Evolutionary conservation across 1,140 invertebrate species (phyloP), one percentile per base, ranked within the genome.

Genomic region (Tribolium madens): DNA sequence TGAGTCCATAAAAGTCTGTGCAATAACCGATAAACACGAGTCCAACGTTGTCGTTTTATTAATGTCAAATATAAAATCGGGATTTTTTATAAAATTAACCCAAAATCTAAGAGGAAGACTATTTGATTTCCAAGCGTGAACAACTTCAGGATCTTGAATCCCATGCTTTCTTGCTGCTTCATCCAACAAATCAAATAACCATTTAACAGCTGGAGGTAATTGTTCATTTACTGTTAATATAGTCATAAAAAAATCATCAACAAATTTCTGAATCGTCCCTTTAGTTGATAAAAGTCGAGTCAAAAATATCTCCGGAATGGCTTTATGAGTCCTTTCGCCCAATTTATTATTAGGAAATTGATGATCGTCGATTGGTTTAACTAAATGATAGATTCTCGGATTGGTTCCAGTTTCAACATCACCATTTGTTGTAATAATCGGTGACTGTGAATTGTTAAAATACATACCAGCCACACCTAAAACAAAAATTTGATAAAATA

Each of bases 81-180:
- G 96, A 90, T 98, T 98, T 86, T 98, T 98, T 72, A 98, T 97
- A 80, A 98, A 95, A 87, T 98, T 98, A 10, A 98, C 95, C 97
- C 97, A 98, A 89, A 98, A 98, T 81, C 97, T 90, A 53, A 98
- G 88, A 42, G 96, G 96, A 84, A 97, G 90, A 88, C 96, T 91
- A 81, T 98, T 98, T 0, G 95, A 97, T 88, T 98, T 98, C 97
- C 97, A 98, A 1, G 96, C 95, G 85, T 98, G 96, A 0, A 97
- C 90, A 42, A 98, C 95, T 87, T 98, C 96, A 0, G 94, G 92
- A 85, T 96, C 94, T 64, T 91, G 88, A 46, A 97, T 96, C 31
- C 92, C 92, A 83, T 98, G 93, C 71, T 92, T 89, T 75, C 91
- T 90, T 0, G 96, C 96, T 0, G 95, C 95, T 76, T 97, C 95